Evolutionary conservation across 2,888 invertebrate species (phyloP).

Genomic region (Melanargia galathea): DNA sequence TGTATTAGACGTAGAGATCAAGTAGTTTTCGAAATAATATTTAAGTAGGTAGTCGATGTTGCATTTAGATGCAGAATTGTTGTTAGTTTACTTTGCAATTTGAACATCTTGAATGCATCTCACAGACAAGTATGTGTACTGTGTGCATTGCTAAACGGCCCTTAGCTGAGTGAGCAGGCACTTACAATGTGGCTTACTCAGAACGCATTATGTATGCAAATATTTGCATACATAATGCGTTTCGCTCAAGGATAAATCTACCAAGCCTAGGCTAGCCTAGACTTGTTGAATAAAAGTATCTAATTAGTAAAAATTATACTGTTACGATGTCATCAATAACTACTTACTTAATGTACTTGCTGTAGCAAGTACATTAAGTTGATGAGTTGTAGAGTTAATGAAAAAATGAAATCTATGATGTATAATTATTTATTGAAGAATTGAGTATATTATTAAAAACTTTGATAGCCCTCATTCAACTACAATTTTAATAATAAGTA

Average conservation of each 20-base stretch:
- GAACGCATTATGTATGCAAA: slow-evolving; percentile 22
- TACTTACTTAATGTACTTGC: not conserved
- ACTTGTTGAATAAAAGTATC: not conserved
- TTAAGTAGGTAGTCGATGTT: not conserved
- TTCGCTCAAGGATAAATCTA: not conserved
- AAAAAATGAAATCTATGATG: too few relatives aligned
- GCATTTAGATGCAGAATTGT: not conserved
- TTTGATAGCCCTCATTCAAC: too few relatives aligned
- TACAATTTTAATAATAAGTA: too few relatives aligned
- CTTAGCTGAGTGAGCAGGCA: slow-evolving; percentile 18
- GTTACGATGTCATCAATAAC: not conserved
- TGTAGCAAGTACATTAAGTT: too few relatives aligned
- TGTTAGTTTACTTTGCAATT: slow-evolving; percentile 7
- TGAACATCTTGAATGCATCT: slow-evolving; percentile 8
- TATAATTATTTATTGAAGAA: too few relatives aligned
- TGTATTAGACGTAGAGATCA: not conserved
- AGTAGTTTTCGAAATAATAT: not conserved
- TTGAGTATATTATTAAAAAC: too few relatives aligned
- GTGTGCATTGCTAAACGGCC: slow-evolving; percentile 23
- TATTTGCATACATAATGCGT: slow-evolving; percentile 8
- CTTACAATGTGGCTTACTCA: slow-evolving; percentile 15
- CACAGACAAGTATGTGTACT: slow-evolving; percentile 18
- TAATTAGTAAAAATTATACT: not conserved
- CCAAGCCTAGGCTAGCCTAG: not conserved
- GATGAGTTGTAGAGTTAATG: too few relatives aligned